These are phyloP conservation scores for Reticulitermes speratus DNA, from an alignment of 1,140 invertebrate genomes.

Conservation along the genomic window DNA sequence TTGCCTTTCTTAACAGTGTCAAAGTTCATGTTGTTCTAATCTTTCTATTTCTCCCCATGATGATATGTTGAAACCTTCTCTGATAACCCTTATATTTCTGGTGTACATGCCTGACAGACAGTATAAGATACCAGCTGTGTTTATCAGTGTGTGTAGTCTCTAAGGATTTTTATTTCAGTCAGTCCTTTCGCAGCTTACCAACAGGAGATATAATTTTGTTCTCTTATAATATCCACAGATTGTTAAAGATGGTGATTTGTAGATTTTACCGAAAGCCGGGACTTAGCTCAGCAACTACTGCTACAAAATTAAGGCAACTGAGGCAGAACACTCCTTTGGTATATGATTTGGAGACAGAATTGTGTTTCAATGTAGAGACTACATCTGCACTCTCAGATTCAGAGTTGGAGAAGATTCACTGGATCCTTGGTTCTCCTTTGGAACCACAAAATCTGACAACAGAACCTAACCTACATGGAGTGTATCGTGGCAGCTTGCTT, in stretches of 20 bases:
- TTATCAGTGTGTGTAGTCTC: not conserved
- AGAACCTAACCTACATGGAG: constrained; percentile 47
- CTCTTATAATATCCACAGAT: not conserved
- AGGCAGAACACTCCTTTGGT: constrained; percentile 42
- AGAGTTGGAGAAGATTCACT: constrained; percentile 62
- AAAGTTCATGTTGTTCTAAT: not conserved
- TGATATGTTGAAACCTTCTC: not conserved
- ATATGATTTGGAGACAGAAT: constrained; percentile 62
- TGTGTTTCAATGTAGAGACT: constrained; percentile 76
- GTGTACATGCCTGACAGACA: not conserved
- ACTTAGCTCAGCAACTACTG: constrained; percentile 39
- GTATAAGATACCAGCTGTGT: not conserved
- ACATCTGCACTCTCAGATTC: constrained; percentile 53
- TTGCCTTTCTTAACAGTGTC: not conserved
- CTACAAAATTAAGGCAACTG: constrained; percentile 39
- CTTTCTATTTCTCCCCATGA: not conserved
- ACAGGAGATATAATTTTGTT: too few relatives aligned
- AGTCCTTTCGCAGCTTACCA: too few relatives aligned
- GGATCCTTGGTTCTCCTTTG: constrained; percentile 70
- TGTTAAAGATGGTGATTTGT: constrained; percentile 24
- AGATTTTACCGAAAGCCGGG: constrained; percentile 43
- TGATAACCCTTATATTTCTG: not conserved
- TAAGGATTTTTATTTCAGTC: not conserved
- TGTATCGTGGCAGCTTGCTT: constrained; percentile 49
- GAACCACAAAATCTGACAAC: constrained; percentile 52